Base-by-base conservation (phyloP, 2,888 invertebrate genomes). In the Augiades crinisus region DNA sequence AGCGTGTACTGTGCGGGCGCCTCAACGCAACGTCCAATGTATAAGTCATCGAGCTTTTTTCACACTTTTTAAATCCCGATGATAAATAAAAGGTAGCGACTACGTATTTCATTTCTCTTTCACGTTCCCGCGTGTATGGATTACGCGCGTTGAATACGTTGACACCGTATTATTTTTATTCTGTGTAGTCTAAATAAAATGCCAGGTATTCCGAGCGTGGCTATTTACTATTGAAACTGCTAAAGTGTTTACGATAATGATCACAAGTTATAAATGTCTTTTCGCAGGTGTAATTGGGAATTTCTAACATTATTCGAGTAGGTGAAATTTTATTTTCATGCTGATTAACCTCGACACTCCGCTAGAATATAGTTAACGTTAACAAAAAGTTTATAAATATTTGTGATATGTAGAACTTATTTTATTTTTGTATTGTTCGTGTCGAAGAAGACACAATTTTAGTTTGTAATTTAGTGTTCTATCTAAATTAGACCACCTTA, bases 211-310 rank as follows among this genome's bases (percentile, higher is more conserved):
- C 31, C 12, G 6, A 27, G 1, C n/a, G 30, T 3, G 21, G 37
- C 30, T 27, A 33, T 33, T 8, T 5, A 12, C 16, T 10, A 10
- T 30, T 30, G 27, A 7, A 27, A 21, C 21, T 19, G 50, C 30
- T 51, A 51, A 51, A 51, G 50, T 51, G 50, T 51, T 51, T 51
- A 51, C 44, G 50, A 51, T 51, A 51, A 51, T 51, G 27, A 37
- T 44, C 30, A 31, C 50, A 51, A 44, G 36, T 44, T 37, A 51
- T 51, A 51, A 51, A 51, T 44, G 44, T 50, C 41, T 43, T 43
- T 51, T 43, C 50, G 37, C 44, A 37, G 13, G 36, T 51, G 21
- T 13, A 44, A 51, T 51, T 51, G 43, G 41, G 12, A 24, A 33
- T n/a, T 27, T 43, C 16, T 1, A n/a, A 34, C 16, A 19, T 27